Percentiles rank a stretch among this genome's conserved stretches.
phyloP scores from a whole-genome alignment of 2,888 invertebrate genomes.

The Tetanocera ferruginea region DNA sequence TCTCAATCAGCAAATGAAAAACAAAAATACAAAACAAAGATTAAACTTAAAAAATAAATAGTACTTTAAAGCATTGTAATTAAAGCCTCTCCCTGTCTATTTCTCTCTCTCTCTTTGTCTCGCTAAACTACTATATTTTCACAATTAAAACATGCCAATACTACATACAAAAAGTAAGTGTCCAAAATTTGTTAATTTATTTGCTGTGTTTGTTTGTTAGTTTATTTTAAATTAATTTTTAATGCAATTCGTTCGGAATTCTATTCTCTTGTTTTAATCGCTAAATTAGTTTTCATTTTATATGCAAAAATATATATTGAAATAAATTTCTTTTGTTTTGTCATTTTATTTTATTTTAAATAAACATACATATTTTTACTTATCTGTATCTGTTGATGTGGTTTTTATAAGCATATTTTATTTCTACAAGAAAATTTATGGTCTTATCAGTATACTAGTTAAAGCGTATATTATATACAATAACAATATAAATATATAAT shows the following conservation, averaged over 20 bases:
- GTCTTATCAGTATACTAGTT: constrained; percentile 48
- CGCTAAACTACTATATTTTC: constrained; percentile 37
- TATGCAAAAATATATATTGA: no score
- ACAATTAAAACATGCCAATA: constrained; percentile 43
- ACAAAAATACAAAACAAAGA: constrained; percentile 38
- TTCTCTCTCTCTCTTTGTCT: constrained; percentile 51
- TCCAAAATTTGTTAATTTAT: no score
- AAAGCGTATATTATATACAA: constrained; percentile 44
- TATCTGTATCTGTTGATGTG: constrained; percentile 37
- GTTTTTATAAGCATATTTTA: constrained; percentile 59
- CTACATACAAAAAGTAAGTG: neutral
- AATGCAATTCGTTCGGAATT: constrained; percentile 39
- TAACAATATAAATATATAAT: constrained; percentile 55
- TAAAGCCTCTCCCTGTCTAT: constrained; percentile 44
- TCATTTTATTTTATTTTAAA: constrained; percentile 21
- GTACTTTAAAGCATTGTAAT: constrained; percentile 44
- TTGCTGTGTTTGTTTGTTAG: constrained; percentile 4
- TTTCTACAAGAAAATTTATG: constrained; percentile 63
- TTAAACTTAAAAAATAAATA: constrained; percentile 37
- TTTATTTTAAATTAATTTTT: constrained; percentile 21
- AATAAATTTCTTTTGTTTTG: constrained; percentile 14
- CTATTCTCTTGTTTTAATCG: constrained; percentile 16
- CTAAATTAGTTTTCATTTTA: no score
- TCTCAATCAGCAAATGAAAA: constrained; percentile 43
- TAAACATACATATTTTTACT: constrained; percentile 26